Evolutionary conservation across 1,140 invertebrate species (phyloP).

Genomic region (Apis dorsata): DNA sequence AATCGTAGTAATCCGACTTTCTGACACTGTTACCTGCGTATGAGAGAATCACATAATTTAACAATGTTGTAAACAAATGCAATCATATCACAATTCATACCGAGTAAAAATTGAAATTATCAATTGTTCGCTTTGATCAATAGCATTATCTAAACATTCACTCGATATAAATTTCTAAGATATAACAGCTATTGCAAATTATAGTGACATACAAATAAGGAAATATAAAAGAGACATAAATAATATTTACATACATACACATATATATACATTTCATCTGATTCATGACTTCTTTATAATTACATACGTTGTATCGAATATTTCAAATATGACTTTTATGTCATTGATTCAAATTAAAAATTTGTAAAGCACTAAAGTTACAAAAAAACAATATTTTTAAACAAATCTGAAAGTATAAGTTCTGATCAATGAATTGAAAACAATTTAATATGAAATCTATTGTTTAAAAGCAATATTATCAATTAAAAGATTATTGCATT

Average conservation of each 20-base stretch:
- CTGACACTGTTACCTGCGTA: background rate
- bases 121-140: slow-evolving; percentile 21
- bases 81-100: slow-evolving; percentile 43
- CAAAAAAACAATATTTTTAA: background rate
- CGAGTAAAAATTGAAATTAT: slow-evolving; percentile 21
- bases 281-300: background rate
- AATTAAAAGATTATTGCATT: background rate
- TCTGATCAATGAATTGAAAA: background rate
- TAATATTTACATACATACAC: background rate
- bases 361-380: background rate
- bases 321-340: background rate
- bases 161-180: slow-evolving; percentile 11
- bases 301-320: background rate
- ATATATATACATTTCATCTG: background rate
- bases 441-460: background rate
- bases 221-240: background rate
- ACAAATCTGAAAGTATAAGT: slow-evolving; percentile 25
- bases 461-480: slow-evolving; percentile 22
- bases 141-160: slow-evolving; percentile 21
- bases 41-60: background rate
- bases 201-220: background rate
- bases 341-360: background rate
- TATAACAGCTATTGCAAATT: slow-evolving; percentile 2
- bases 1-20: slow-evolving; percentile 9
- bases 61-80: slow-evolving; percentile 15